Conservation (phyloP, 2,888 invertebrate species). For the Cheilosia urbana region DNA sequence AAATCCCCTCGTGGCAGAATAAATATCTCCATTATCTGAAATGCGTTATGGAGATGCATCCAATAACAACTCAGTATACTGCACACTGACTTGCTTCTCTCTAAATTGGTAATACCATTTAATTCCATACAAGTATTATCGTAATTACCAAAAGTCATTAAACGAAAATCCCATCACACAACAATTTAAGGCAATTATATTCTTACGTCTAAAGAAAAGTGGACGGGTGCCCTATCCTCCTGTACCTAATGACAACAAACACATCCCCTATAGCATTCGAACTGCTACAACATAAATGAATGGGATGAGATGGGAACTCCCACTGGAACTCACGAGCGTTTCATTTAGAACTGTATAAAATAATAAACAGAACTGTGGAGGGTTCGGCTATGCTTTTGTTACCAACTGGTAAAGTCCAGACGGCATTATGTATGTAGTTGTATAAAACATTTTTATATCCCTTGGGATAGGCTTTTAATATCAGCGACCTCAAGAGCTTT, state of each 20-base stretch:
- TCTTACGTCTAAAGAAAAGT: slow-evolving; percentile 34
- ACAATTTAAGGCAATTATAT: slow-evolving; percentile 55
- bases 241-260: slow-evolving; percentile 38
- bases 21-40: neutral
- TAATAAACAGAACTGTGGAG: slow-evolving; percentile 30
- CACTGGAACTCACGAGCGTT: slow-evolving; percentile 46
- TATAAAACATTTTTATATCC: neutral
- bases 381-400: slow-evolving; percentile 25
- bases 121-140: slow-evolving; percentile 18
- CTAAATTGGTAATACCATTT: slow-evolving; percentile 18
- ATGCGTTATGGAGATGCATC: neutral
- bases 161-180: slow-evolving; percentile 52
- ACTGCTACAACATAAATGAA: slow-evolving; percentile 46
- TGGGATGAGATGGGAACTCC: slow-evolving; percentile 54
- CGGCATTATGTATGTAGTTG: neutral
- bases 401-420: slow-evolving; percentile 41
- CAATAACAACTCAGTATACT: neutral
- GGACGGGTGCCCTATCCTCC: slow-evolving; percentile 21
- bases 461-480: neutral
- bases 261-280: slow-evolving; percentile 22
- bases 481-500: neutral
- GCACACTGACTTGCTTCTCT: neutral
- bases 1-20: neutral
- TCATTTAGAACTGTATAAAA: slow-evolving; percentile 32
- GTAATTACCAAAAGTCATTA: slow-evolving; percentile 31